Evolutionary conservation across 2,113 vertebrate genomes (phyloP).

Genomic region (Jaculus jaculus): DNA sequence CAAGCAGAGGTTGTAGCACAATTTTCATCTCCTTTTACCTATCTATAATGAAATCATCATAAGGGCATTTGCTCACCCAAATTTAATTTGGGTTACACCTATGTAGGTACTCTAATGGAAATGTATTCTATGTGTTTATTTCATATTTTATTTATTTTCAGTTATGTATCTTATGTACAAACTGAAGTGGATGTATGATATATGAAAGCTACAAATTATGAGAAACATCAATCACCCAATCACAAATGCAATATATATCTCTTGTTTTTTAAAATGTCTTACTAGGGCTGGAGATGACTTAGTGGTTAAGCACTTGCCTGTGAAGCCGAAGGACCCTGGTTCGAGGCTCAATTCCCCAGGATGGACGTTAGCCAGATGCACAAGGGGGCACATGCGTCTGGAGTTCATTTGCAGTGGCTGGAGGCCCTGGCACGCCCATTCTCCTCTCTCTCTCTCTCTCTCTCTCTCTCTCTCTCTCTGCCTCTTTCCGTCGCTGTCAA

Average conservation of each 20-base stretch:
- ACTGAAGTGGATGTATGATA: not conserved
- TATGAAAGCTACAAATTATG: not conserved
- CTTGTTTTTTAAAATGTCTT: constrained; percentile 10
- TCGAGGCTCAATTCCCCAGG: too few relatives aligned
- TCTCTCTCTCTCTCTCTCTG: too few relatives aligned
- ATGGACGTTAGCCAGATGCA: too few relatives aligned
- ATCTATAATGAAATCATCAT: too few relatives aligned
- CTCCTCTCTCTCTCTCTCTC: too few relatives aligned
- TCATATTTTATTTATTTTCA: constrained; percentile 43
- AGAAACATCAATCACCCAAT: not conserved
- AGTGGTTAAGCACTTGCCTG: too few relatives aligned
- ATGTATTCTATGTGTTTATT: not conserved
- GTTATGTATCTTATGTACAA: not conserved
- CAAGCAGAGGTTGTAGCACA: not conserved
- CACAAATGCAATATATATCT: constrained; percentile 3
- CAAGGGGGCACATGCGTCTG: too few relatives aligned
- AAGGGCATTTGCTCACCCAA: not conserved
- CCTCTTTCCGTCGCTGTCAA: too few relatives aligned
- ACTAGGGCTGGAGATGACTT: too few relatives aligned
- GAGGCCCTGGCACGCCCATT: too few relatives aligned
- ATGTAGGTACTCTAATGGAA: not conserved
- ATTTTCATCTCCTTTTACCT: not conserved
- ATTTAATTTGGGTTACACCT: constrained; percentile 23
- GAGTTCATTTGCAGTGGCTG: too few relatives aligned
- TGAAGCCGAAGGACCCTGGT: too few relatives aligned